Conservation (phyloP, 1,140 invertebrate genomes). For the Mizuhopecten yessoensis region DNA sequence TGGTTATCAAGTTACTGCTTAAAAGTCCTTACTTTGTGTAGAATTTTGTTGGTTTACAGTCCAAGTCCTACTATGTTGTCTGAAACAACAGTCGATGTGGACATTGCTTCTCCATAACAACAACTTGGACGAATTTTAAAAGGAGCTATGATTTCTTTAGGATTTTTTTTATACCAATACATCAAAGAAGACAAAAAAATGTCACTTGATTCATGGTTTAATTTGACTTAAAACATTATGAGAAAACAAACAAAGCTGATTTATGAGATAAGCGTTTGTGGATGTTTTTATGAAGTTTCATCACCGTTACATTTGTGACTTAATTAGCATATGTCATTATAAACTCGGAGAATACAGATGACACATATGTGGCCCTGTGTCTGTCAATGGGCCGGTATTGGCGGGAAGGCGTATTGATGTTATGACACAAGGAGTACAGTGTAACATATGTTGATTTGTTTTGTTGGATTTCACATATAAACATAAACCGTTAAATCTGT, state of each 20-base stretch:
- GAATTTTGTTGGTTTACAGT: neutral
- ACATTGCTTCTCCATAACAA: neutral
- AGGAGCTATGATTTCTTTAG: neutral
- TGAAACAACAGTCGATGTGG: neutral
- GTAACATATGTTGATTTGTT: neutral
- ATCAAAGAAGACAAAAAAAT: conserved; percentile 7
- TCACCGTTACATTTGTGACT: neutral
- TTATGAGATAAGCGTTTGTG: neutral
- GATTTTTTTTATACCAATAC: neutral
- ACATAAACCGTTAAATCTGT: neutral
- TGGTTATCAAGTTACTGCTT: neutral
- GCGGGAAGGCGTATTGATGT: neutral
- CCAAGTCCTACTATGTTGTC: neutral
- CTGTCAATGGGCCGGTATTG: neutral
- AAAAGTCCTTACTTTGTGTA: neutral
- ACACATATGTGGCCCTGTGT: too few relatives aligned
- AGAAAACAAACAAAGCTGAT: neutral
- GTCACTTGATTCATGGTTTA: neutral
- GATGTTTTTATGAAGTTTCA: conserved; percentile 3
- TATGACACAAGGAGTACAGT: neutral
- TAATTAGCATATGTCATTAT: conserved; percentile 39
- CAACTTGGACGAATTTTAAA: neutral
- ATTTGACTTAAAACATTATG: neutral
- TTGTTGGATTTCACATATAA: neutral
- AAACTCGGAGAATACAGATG: neutral